These are phyloP conservation scores for Buteo buteo DNA, from an alignment of 2,113 vertebrate genomes.

Conservation along the genomic window DNA sequence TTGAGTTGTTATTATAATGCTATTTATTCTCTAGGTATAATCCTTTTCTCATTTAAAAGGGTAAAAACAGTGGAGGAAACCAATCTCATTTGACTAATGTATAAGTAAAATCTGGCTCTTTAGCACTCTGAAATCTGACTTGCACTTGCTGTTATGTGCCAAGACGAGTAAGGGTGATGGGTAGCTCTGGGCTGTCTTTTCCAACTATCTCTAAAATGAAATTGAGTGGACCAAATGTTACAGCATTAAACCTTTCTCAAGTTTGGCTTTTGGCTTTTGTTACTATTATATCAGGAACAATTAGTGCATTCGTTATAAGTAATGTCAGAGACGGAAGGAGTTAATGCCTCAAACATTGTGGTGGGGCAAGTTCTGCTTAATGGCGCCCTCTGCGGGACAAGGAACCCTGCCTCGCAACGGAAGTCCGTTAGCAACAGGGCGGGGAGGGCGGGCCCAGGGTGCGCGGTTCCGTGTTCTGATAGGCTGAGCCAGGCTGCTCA, in stretches of 20 bases:
- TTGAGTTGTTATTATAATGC: constrained; percentile 17
- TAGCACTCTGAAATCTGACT: background rate
- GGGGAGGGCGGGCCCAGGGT: too few species aligned
- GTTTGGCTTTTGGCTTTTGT: background rate
- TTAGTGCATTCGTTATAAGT: too few species aligned
- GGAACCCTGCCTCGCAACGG: too few species aligned
- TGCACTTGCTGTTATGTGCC: background rate
- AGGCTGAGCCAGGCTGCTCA: too few species aligned
- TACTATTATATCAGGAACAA: background rate
- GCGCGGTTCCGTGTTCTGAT: too few species aligned
- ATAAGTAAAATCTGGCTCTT: background rate
- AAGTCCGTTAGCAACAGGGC: too few species aligned
- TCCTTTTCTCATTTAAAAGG: background rate
- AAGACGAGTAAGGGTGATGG: background rate
- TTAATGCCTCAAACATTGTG: too few species aligned
- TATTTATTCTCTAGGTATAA: background rate
- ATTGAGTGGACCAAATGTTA: background rate
- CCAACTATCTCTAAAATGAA: background rate
- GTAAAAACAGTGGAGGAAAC: background rate
- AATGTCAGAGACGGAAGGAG: too few species aligned
- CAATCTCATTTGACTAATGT: background rate
- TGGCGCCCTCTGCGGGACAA: too few species aligned
- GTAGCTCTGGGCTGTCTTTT: background rate
- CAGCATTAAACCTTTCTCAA: background rate
- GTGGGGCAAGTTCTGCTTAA: too few species aligned